Evolutionary conservation across 2,113 vertebrate species (phyloP).

Genomic region (Eptesicus fuscus): DNA sequence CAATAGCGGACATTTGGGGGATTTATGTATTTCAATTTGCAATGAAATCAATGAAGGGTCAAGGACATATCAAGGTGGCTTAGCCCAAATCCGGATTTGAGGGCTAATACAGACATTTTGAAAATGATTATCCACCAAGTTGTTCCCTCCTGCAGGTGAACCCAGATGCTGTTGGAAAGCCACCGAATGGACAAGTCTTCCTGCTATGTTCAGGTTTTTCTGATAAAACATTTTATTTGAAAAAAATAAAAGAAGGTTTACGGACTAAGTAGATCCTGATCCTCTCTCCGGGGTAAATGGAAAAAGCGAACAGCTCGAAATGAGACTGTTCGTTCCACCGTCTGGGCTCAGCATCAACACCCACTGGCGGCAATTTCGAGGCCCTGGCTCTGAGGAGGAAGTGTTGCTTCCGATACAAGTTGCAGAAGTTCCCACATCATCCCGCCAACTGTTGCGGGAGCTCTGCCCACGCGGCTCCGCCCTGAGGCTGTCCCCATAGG

Average conservation of each 20-base stretch:
- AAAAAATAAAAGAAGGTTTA: not conserved
- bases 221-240: not conserved
- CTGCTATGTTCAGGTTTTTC: not conserved
- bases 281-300: not conserved
- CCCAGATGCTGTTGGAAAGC: not conserved
- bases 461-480: not conserved
- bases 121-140: not conserved
- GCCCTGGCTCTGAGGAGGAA: not conserved
- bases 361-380: not conserved
- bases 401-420: not conserved
- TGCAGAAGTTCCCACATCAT: not conserved
- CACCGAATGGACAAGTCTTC: not conserved
- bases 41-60: not conserved
- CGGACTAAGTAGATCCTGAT: not conserved
- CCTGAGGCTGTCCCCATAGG: accelerated
- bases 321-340: not conserved
- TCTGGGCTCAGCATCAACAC: not conserved
- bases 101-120: not conserved
- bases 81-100: not conserved
- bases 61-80: not conserved
- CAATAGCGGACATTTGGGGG: accelerated
- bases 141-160: not conserved
- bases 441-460: not conserved
- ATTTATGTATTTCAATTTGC: not conserved
- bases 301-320: not conserved